Evolutionary conservation across 2,888 invertebrate species (phyloP), one percentile per base, ranked within the genome.

Genomic region (Pyralis farinalis): DNA sequence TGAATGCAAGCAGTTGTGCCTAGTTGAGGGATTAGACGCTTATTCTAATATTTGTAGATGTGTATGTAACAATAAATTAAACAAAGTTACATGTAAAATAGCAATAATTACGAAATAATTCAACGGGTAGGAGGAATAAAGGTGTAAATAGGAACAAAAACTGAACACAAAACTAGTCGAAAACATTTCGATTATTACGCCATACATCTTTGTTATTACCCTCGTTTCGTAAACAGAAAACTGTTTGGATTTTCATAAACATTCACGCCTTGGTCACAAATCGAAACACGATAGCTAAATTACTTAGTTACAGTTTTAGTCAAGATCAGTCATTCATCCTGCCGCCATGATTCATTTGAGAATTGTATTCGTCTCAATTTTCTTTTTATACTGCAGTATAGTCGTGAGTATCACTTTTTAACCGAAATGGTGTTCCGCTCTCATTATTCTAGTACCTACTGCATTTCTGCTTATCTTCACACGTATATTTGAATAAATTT

Each of bases 321-420:
- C n/a, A 16, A 2, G 4, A 16, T 20, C 37, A 2, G 25, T 29
- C 38, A 6, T 27, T 12, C 37, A 34, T 37, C 11, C 29, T 42
- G 11, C 31, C 37, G 40, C 37, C 40, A 51, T 51, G 50, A 43
- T 46, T 25, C 34, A 44, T 21, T 34, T 47, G 7, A 54, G 35
- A 46, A 21, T 38, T 40, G 36, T 55, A 39, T 16, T 53, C 3
- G 16, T 50, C 38, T 41, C 45, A 21, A 32, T 53, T 28, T 41
- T 53, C n/a, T 37, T 57, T 33, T 38, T 53, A 40, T 40, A 42
- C 31, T 35, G 51, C 10, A 40, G 49, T 11, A 34, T 48, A 10
- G 21, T 44, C 34, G 56, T 57, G 50, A 54, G 56, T 54, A 28
- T 28, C 37, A 37, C 35, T 21, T 27, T 33, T 28, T n/a, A n/a